Conservation (phyloP, 2,888 invertebrate species). For the Eutolmus rufibarbis region DNA sequence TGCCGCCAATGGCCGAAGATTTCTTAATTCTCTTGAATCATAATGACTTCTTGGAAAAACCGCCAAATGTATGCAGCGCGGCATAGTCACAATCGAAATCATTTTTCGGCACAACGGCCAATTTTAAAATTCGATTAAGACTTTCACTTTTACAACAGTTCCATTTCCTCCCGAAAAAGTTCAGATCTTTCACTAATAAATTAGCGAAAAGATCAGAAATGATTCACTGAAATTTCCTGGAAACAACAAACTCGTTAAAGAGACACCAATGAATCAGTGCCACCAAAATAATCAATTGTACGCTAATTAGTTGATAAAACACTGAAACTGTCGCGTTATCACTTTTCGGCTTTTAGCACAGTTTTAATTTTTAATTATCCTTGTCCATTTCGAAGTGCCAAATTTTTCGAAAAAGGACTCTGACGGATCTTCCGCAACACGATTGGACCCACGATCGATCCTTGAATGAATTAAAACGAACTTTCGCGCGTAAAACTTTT, state of each 20-base stretch:
- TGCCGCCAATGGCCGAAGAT: neutral
- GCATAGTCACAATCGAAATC: neutral
- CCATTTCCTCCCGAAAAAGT: neutral
- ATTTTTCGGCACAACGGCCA: neutral
- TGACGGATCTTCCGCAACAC: neutral
- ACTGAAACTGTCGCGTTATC: neutral
- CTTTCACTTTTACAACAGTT: neutral
- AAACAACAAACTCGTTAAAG: neutral
- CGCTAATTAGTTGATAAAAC: neutral
- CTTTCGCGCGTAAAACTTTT: neutral
- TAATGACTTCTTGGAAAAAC: constrained; percentile 34
- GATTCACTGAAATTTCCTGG: constrained; percentile 30
- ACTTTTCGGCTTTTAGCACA: neutral
- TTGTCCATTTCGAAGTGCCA: neutral
- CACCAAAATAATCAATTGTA: constrained; percentile 20
- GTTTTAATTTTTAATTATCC: neutral
- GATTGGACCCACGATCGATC: neutral
- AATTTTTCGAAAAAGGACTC: neutral
- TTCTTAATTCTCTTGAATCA: constrained; percentile 28
- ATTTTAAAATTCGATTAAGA: constrained; percentile 1
- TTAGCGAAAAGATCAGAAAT: neutral
- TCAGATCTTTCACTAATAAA: neutral
- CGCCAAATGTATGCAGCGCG: constrained; percentile 25
- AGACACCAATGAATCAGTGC: constrained; percentile 17
- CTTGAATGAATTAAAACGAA: neutral